Conservation (phyloP, 2,797 vertebrate genomes). For the Balearica regulorum region DNA sequence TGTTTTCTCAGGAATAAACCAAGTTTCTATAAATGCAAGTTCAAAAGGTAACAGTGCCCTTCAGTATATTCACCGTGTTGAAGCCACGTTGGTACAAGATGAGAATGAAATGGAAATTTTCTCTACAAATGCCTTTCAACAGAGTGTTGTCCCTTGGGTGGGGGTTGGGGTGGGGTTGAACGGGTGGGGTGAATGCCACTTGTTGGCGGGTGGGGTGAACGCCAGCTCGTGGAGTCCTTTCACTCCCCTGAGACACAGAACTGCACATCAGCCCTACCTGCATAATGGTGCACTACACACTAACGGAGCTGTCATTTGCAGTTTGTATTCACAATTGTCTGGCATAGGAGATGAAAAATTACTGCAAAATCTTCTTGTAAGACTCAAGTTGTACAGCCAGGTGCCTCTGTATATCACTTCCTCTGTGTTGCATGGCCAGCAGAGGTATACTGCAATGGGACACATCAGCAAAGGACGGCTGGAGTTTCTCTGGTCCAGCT, state of each 20-base stretch:
- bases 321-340: background rate
- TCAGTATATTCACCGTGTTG: background rate
- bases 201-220: background rate
- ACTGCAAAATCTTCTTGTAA: background rate
- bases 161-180: too few species aligned
- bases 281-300: fast-evolving
- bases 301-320: background rate
- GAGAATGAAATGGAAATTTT: background rate
- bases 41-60: background rate
- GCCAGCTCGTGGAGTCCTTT: background rate
- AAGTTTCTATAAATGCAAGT: background rate
- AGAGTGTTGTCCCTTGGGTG: too few species aligned
- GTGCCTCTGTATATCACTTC: fast-evolving
- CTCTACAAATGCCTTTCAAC: background rate
- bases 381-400: background rate
- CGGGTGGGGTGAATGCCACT: background rate
- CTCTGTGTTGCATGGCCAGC: background rate
- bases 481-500: background rate
- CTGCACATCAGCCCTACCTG: background rate
- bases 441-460: background rate
- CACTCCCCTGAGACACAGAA: background rate
- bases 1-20: background rate
- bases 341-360: background rate
- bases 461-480: background rate
- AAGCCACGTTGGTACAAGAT: background rate